phyloP scores from a whole-genome alignment of 2,888 invertebrate genomes.

The Labia minor region DNA sequence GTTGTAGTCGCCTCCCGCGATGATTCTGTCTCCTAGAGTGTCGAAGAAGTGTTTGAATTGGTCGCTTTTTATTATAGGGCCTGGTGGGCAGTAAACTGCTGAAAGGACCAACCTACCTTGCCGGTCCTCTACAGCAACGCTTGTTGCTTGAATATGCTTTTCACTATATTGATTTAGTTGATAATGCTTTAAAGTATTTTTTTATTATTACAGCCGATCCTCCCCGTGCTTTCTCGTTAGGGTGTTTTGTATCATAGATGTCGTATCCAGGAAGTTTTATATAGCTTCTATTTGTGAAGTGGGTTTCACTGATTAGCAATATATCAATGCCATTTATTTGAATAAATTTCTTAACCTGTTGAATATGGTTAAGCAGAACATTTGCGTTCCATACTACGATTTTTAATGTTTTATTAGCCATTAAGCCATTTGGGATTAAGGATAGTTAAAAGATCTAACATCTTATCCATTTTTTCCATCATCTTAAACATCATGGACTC shows the following conservation, averaged over 20 bases:
- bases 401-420: not conserved
- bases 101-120: too few species aligned
- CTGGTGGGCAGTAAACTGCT: constrained; percentile 28
- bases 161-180: not conserved
- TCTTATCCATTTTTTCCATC: too few species aligned
- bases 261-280: constrained; percentile 9
- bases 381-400: too few species aligned
- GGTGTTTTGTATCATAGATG: constrained; percentile 16
- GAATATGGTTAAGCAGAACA: not conserved
- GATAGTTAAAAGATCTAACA: too few species aligned
- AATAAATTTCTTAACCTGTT: not conserved
- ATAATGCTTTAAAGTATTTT: not conserved
- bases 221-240: constrained; percentile 19
- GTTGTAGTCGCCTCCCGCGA: too few species aligned
- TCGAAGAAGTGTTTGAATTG: constrained; percentile 19
- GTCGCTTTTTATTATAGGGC: constrained; percentile 26
- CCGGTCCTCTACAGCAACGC: not conserved
- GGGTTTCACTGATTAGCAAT: constrained; percentile 15
- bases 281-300: constrained; percentile 16
- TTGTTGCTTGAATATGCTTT: too few species aligned
- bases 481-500: too few species aligned
- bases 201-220: constrained; percentile 1
- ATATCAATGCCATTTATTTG: constrained; percentile 16
- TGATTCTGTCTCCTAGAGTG: not conserved
- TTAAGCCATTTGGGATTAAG: too few species aligned